Percentiles rank a stretch among this genome's conserved stretches.
Conservation (phyloP, 2,888 invertebrate genomes). For the Frankliniella intonsa region DNA sequence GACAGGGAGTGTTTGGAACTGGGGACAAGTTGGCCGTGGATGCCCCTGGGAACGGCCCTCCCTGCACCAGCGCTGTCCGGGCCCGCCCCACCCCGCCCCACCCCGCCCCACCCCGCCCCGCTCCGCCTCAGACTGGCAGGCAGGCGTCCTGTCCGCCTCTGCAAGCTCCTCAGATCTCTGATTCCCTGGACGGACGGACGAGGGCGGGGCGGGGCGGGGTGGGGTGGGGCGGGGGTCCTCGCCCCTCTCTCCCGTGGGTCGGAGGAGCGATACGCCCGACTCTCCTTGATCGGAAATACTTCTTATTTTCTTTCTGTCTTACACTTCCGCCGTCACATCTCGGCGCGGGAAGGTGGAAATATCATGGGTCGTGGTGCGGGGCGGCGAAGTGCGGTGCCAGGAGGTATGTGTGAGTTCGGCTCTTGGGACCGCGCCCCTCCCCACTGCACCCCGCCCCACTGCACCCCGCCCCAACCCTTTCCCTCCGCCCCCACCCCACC, state of each 20-base stretch:
- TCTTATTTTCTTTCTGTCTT: neutral
- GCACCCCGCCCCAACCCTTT: neutral
- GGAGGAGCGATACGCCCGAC: neutral
- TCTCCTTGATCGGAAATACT: neutral
- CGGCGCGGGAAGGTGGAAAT: neutral
- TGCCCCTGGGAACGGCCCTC: neutral
- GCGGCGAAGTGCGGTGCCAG: neutral
- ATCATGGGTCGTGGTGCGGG: neutral
- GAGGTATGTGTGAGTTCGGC: neutral
- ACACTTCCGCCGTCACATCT: slow-evolving; percentile 5
- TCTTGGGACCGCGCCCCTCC: neutral
- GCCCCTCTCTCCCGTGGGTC: neutral
- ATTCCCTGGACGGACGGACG: neutral
- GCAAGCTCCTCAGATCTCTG: too few species aligned
- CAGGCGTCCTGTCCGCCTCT: too few species aligned
- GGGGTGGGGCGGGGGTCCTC: neutral
- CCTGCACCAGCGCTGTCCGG: neutral
- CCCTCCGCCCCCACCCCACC: neutral
- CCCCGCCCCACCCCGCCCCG: neutral
- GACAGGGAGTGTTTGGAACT: slow-evolving; percentile 19
- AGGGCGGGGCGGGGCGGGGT: neutral
- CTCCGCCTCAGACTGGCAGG: neutral
- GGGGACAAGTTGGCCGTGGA: slow-evolving; percentile 13
- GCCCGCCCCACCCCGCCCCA: neutral
- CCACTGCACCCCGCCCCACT: neutral